phyloP scores from a whole-genome alignment of 1,140 invertebrate genomes.

The Augochlora pura region DNA sequence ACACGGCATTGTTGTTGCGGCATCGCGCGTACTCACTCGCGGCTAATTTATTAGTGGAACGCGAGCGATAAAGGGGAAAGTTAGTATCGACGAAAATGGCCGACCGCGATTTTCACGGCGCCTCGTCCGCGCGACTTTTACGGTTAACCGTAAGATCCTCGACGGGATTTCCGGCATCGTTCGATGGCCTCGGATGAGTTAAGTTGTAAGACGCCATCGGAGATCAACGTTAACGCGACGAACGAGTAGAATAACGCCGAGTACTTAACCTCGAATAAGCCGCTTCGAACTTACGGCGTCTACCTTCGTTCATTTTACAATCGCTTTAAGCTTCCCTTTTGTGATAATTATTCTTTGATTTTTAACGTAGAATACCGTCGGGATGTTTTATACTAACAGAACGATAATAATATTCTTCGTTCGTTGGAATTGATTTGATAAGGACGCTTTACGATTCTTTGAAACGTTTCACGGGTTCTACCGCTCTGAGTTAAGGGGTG shows the following conservation, averaged over 20 bases:
- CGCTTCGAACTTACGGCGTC: background rate
- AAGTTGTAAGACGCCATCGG: slow-evolving; percentile 25
- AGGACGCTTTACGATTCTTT: background rate
- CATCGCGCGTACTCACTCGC: background rate
- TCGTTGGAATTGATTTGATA: too few relatives aligned
- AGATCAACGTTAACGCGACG: background rate
- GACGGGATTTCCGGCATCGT: background rate
- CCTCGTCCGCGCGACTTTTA: background rate
- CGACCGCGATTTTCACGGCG: background rate
- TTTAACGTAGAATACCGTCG: too few relatives aligned
- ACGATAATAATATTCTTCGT: too few relatives aligned
- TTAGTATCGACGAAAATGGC: background rate
- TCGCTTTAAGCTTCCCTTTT: background rate
- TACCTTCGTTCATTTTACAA: background rate
- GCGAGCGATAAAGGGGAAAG: background rate
- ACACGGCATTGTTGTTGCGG: background rate
- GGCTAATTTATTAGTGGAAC: too few relatives aligned
- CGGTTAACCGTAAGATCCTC: slow-evolving; percentile 1
- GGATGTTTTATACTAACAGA: too few relatives aligned
- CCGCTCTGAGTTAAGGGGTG: too few relatives aligned
- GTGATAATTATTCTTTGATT: too few relatives aligned
- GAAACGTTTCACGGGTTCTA: background rate
- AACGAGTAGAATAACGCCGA: background rate
- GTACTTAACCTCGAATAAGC: background rate
- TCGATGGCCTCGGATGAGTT: slow-evolving; percentile 16